Evolutionary conservation across 2,797 vertebrate species (phyloP), one percentile per base, ranked within the genome.

Genomic region (Brachyrhaphis roseni): DNA sequence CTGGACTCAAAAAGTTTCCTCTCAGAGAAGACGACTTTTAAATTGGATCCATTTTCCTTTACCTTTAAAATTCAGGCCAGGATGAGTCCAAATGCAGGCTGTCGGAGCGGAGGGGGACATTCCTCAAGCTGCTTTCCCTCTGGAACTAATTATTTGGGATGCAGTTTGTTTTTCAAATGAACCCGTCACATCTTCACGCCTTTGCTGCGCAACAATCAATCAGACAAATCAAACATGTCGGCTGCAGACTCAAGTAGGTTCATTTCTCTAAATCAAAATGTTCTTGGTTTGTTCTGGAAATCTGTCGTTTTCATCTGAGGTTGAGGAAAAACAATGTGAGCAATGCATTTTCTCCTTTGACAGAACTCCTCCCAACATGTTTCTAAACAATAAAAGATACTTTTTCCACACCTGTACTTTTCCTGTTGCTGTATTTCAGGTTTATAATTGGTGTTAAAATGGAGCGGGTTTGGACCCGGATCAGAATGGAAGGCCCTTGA

Each of bases 121-220:
- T 86, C 85, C 34, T 77, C 34, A 68, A 72, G 64, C 46, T 5
- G 71, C 64, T 78, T 84, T 64, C 68, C 76, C 77, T 51, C 45
- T 45, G 77, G 74, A 83, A 75, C 77, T 81, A 68, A 91, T 89
- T 85, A 87, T 80, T 81, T 78, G 79, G 78, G 66, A 7, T 46
- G 23, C 68, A 43, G 74, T 80, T 86, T 82, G 64, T 84, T 81
- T 82, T 80, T 84, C 23, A 26, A 76, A 76, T 77, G 46, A 88
- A 74, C 62, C 66, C 31, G 68, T 80, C 73, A 62, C 77, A 49
- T 77, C 23, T 73, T 78, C 70, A 78, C 41, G 53, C 59, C 12
- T 77, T 82, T 36, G 16, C 70, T 43, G 26, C 41, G 46, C 53
- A 31, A 71, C 45, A 80, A 76, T 81, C 53, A 82, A 78, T 66